phyloP scores from a whole-genome alignment of 2,113 vertebrate genomes.

The Saccopteryx leptura region DNA sequence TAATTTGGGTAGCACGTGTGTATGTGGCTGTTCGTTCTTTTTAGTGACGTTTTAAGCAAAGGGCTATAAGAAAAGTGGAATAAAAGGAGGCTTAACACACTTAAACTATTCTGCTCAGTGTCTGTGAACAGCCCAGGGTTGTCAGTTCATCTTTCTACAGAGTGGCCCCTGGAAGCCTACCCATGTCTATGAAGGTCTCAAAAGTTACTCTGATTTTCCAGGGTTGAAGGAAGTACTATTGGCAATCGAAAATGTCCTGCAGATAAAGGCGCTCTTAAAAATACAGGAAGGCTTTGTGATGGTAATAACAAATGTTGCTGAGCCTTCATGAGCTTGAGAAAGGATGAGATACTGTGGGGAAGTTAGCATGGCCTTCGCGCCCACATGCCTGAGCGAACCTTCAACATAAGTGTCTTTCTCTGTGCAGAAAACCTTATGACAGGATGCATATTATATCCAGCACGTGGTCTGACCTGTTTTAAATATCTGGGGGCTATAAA shows the following conservation, averaged over 20 bases:
- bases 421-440: not conserved
- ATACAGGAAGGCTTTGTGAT: not conserved
- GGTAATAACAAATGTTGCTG: not conserved
- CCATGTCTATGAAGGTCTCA: not conserved
- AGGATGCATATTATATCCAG: not conserved
- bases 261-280: not conserved
- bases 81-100: not conserved
- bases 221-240: constrained; percentile 9
- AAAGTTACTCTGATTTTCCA: constrained; percentile 56
- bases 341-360: not conserved
- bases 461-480: not conserved
- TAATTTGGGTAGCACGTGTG: constrained; percentile 72
- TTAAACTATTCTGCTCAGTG: constrained; percentile 17
- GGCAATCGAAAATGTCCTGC: constrained; percentile 5
- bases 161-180: not conserved
- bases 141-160: constrained; percentile 6
- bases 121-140: not conserved
- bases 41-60: constrained; percentile 72
- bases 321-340: not conserved
- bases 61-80: not conserved
- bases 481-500: not conserved
- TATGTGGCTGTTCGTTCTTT: constrained; percentile 77
- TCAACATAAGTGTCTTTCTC: too few species aligned
- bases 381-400: too few species aligned
- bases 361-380: too few species aligned